Evolutionary conservation across 30 jellyfish, hydroid and myxozoan genomes (phyloP).

Genomic region (Aurelia aurita complex sp. Pacific): DNA sequence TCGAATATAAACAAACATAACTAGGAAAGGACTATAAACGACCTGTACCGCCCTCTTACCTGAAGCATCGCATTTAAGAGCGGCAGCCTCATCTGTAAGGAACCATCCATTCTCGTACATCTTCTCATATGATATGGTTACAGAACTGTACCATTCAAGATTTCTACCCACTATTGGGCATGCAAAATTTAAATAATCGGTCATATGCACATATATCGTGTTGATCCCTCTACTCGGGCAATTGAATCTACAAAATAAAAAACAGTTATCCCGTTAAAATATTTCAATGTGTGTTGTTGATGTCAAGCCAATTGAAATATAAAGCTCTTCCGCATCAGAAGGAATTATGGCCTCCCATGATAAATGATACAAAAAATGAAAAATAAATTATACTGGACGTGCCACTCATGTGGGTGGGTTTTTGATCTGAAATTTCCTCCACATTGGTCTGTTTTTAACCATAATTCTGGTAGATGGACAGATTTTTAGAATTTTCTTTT

Average conservation of each 20-base stretch:
- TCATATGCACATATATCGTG: constrained; percentile 2
- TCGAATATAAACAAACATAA: too few species aligned
- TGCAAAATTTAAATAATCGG: neutral
- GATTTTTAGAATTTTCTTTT: too few species aligned
- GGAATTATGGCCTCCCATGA: too few species aligned
- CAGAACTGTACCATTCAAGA: neutral
- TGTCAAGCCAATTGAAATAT: too few species aligned
- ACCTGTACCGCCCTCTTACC: neutral
- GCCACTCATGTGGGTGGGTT: too few species aligned
- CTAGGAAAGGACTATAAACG: neutral
- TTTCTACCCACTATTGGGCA: neutral
- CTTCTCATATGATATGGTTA: neutral
- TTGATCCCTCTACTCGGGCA: constrained; percentile 27
- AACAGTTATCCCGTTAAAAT: neutral
- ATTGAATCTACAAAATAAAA: neutral
- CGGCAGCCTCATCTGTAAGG: neutral
- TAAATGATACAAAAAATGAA: too few species aligned
- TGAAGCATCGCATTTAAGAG: neutral
- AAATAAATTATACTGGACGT: too few species aligned
- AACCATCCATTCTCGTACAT: constrained; percentile 8
- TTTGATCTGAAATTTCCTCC: too few species aligned
- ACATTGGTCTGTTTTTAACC: too few species aligned
- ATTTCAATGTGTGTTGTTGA: too few species aligned
- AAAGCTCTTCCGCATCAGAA: too few species aligned
- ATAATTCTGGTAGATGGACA: too few species aligned